A percentile compares a stretch with the other conserved stretches of the same genome.
Conservation (phyloP, 2,888 invertebrate genomes). For the Sesia apiformis region DNA sequence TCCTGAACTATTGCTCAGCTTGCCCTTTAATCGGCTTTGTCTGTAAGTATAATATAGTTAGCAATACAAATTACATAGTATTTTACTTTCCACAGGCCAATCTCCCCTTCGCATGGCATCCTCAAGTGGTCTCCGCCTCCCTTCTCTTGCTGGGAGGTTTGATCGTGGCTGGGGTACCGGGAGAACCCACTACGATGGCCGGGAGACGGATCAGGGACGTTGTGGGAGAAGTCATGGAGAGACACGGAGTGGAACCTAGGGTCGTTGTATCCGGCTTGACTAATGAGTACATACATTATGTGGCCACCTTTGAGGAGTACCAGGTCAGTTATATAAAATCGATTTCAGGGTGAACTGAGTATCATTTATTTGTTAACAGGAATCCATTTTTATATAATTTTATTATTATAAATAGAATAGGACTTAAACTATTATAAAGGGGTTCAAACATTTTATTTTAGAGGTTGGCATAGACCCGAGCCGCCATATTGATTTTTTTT, state of each 20-base stretch:
- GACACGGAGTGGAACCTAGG: slow-evolving; percentile 42
- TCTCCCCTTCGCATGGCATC: slow-evolving; percentile 87
- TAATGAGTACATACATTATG: slow-evolving; percentile 88
- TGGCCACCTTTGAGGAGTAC: slow-evolving; percentile 88
- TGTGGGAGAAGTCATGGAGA: slow-evolving; percentile 49
- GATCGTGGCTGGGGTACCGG: slow-evolving; percentile 83
- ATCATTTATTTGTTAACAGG: too few species aligned
- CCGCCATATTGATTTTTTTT: too few species aligned
- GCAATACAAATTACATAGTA: background rate
- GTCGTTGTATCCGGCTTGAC: slow-evolving; percentile 85
- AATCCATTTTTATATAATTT: too few species aligned
- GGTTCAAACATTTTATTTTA: too few species aligned
- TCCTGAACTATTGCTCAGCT: too few species aligned
- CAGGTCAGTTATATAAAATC: slow-evolving; percentile 50
- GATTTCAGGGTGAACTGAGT: too few species aligned
- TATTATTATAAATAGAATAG: too few species aligned
- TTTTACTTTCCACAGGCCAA: slow-evolving; percentile 30
- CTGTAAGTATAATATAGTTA: too few species aligned
- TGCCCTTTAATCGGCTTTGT: too few species aligned
- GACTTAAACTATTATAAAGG: too few species aligned
- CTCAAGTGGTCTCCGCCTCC: slow-evolving; percentile 81
- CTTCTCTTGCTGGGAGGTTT: slow-evolving; percentile 81
- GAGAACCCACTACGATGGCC: slow-evolving; percentile 92
- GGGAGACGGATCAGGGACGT: slow-evolving; percentile 78
- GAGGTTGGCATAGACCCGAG: too few species aligned